phyloP scores from a whole-genome alignment of 2,888 invertebrate species.

The Ochropleura plecta region DNA sequence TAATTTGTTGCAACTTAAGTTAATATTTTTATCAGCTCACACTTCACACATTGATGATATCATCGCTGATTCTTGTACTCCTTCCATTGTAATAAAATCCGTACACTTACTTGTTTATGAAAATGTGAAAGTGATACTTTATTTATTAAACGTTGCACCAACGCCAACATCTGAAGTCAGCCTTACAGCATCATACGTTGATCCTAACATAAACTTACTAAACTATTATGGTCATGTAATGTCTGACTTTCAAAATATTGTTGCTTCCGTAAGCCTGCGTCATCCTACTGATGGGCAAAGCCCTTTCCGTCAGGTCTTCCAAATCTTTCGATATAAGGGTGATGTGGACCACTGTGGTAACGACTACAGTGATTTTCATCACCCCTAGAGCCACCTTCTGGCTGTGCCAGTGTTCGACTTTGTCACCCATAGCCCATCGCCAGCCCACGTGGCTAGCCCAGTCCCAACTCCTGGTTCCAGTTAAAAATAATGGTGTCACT shows the following conservation, averaged over 20 bases:
- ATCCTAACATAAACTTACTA: neutral
- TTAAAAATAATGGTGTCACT: neutral
- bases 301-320: too few species aligned
- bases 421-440: too few species aligned
- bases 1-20: slow-evolving; percentile 1
- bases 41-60: slow-evolving; percentile 14
- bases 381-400: too few species aligned
- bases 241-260: neutral
- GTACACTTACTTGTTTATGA: slow-evolving; percentile 41
- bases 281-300: too few species aligned
- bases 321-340: too few species aligned
- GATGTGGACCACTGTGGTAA: too few species aligned
- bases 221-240: neutral
- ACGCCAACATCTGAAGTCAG: slow-evolving; percentile 8
- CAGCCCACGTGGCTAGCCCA: too few species aligned
- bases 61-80: slow-evolving; percentile 17
- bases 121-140: slow-evolving; percentile 50
- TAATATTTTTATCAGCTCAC: slow-evolving; percentile 19
- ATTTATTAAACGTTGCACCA: slow-evolving; percentile 25
- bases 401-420: too few species aligned
- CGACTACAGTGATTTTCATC: too few species aligned
- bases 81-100: slow-evolving; percentile 36
- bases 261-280: too few species aligned
- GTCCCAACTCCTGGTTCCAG: too few species aligned
- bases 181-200: slow-evolving; percentile 7